These are phyloP conservation scores for Synodontis membranacea DNA, from an alignment of 2,113 vertebrate species.

Conservation along the genomic window DNA sequence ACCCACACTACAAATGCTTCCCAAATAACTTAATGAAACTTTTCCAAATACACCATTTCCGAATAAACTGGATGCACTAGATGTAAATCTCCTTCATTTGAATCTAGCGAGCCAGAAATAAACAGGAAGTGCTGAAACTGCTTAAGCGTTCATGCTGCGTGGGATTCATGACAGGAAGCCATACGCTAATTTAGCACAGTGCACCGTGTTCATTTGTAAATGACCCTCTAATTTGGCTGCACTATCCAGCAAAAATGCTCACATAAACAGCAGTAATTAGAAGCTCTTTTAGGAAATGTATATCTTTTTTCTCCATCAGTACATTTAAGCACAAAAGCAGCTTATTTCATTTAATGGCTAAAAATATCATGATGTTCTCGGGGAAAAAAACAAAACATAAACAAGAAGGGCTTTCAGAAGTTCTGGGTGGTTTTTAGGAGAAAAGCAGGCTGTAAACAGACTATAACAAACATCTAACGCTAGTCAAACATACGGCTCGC, in stretches of 20 bases:
- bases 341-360: background rate
- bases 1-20: background rate
- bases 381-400: background rate
- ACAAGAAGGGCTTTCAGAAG: background rate
- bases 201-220: background rate
- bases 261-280: background rate
- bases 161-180: background rate
- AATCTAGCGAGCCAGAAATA: background rate
- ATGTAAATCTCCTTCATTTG: background rate
- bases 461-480: background rate
- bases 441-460: background rate
- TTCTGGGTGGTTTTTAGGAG: no score
- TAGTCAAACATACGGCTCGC: background rate
- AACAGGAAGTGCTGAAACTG: background rate
- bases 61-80: background rate
- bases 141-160: background rate
- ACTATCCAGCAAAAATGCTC: background rate
- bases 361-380: background rate
- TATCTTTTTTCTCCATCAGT: background rate
- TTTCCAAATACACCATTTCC: background rate
- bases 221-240: background rate
- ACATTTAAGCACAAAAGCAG: background rate
- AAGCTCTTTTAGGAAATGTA: background rate
- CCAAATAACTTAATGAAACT: background rate
- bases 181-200: background rate